These are phyloP conservation scores for Podilymbus podiceps DNA, from an alignment of 2,113 vertebrate genomes.

Conservation along the genomic window DNA sequence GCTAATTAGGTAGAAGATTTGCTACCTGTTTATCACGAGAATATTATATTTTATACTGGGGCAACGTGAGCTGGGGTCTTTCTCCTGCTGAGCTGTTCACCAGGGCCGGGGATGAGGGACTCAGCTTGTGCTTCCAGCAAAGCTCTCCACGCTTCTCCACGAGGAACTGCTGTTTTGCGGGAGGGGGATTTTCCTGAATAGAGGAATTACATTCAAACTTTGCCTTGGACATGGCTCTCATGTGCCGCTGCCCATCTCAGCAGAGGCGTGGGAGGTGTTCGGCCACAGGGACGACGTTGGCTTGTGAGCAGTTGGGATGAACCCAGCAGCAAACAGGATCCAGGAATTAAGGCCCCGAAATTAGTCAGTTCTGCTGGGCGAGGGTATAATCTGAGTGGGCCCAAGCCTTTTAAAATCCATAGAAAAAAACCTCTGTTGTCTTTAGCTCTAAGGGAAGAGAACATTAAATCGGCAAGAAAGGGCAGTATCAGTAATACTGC, in stretches of 20 bases:
- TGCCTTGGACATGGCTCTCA: background rate
- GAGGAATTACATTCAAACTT: background rate
- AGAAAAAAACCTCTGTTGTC: background rate
- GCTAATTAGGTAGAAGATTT: background rate
- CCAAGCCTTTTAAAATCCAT: background rate
- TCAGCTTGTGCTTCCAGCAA: background rate
- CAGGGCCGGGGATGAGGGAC: background rate
- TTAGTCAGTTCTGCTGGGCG: background rate
- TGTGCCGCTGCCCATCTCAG: background rate
- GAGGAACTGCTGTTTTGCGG: background rate
- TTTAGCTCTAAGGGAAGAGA: background rate
- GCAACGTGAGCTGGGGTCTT: background rate
- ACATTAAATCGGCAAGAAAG: background rate
- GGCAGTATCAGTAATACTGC: background rate
- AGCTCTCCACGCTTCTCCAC: background rate
- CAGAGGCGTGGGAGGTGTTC: rapidly evolving
- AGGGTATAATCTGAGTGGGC: background rate
- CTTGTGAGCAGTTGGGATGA: background rate
- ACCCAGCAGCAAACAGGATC: background rate
- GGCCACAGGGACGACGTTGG: rapidly evolving
- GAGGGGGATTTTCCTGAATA: background rate
- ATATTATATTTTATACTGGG: background rate
- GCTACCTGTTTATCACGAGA: background rate
- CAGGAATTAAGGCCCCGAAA: background rate
- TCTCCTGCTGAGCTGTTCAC: background rate